Base-by-base conservation (phyloP, 2,113 vertebrate genomes). In the Narcine bancroftii region DNA sequence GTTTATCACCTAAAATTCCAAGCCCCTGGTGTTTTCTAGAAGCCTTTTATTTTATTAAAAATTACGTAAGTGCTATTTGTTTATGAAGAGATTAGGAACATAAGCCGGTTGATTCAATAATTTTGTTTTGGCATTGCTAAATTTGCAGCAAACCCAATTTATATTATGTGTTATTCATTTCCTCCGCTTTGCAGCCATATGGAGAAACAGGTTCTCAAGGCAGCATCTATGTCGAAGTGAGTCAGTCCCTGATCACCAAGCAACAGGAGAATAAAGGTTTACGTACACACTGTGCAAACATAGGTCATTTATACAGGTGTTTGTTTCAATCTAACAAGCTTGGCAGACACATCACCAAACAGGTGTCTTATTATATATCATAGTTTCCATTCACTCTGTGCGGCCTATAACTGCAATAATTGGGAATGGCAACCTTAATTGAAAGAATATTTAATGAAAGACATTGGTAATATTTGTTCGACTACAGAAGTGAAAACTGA, bases 201-300 rank as follows among this genome's bases (percentile, higher is more conserved):
- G 53, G 53, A 19, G 72, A 36, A 36, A 36, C 6, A 81, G 6
- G 29, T 36, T 63, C n/a, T n/a, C n/a, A 9, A 87, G 53, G 15
- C 81, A 60, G 53, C 33, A 21, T 21, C 15, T 19, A 87, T 1
- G 11, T 87, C 2, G 6, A 60, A 56, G 33, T 15, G 4, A 85
- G n/a, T 87, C 53, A 87, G 33, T 36, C 29, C 53, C 33, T 33
- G 36, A 85, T 85, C 53, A 36, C 81, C 50, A 60, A n/a, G 81
- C 81, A 63, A 60, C 81, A 87, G 81, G 53, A 87, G 81, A 87
- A 87, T 60, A 21, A 60, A 60, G 33, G 33, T 60, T 87, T 21
- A 39, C 17, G 0, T n/a, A 63, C 53, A 60, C 53, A 63, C 33
- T 39, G 56, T 2, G 29, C 81, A 87, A 87, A 63, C n/a, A 60